phyloP scores from a whole-genome alignment of 2,797 vertebrate genomes.

The Molossus alvarezi region DNA sequence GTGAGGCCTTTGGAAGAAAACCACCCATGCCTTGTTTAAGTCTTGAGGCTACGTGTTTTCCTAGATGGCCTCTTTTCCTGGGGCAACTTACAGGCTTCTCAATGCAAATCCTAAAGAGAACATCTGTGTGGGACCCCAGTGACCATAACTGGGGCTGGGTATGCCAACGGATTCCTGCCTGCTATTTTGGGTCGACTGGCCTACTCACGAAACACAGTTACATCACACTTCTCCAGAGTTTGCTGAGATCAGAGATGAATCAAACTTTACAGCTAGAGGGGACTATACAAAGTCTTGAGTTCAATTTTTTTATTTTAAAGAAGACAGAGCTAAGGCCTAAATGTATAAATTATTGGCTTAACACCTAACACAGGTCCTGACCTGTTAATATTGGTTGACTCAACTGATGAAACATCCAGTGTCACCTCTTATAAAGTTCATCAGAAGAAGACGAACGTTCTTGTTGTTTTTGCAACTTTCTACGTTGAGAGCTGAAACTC shows the following conservation, averaged over 20 bases:
- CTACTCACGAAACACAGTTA: not conserved
- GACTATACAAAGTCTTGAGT: not conserved
- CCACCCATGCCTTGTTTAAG: not conserved
- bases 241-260: not conserved
- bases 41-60: not conserved
- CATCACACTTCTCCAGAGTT: not conserved
- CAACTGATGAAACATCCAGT: not conserved
- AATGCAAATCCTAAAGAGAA: not conserved
- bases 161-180: too few species aligned
- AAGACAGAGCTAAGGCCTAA: not conserved
- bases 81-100: not conserved
- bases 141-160: accelerated
- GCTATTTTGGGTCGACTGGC: not conserved
- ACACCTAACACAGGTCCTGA: not conserved
- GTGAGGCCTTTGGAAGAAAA: not conserved
- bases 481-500: not conserved
- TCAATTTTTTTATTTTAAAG: conserved; percentile 18
- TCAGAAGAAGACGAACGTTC: not conserved
- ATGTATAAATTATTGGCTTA: not conserved
- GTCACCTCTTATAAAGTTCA: not conserved
- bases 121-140: not conserved
- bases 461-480: not conserved
- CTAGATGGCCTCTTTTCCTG: not conserved
- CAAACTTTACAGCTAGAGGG: not conserved
- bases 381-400: not conserved